A percentile compares a stretch with the other conserved stretches of the same genome.
phyloP scores from a whole-genome alignment of 92 coral and sea anemone genomes.

The Actinostola sp. region DNA sequence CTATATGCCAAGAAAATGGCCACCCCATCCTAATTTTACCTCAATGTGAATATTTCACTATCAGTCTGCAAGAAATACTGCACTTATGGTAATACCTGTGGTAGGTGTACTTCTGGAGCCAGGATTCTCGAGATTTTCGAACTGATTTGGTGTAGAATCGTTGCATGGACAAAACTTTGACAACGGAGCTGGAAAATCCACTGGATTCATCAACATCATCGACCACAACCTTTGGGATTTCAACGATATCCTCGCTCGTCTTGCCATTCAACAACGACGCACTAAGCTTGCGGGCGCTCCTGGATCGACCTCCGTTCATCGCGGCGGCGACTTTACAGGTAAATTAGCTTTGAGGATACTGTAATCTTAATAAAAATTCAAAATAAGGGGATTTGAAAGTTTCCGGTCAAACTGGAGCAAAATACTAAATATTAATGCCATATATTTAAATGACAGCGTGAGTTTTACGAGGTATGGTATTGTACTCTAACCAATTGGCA shows the following conservation, averaged over 20 bases:
- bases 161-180: conserved; percentile 75
- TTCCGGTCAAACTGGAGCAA: background rate
- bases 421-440: too few relatives aligned
- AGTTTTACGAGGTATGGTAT: too few relatives aligned
- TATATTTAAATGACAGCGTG: too few relatives aligned
- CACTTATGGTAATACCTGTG: conserved; percentile 11
- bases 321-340: conserved; percentile 1
- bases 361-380: background rate
- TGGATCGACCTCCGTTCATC: conserved; percentile 4
- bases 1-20: background rate
- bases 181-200: conserved; percentile 76
- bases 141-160: conserved; percentile 67
- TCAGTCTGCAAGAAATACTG: too few relatives aligned
- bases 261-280: conserved; percentile 22
- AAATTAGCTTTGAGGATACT: background rate
- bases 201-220: conserved; percentile 48
- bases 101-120: conserved; percentile 79
- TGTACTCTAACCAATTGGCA: too few relatives aligned
- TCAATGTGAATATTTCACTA: too few relatives aligned
- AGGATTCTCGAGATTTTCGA: conserved; percentile 73
- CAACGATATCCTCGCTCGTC: conserved; percentile 18
- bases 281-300: background rate
- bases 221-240: conserved; percentile 60
- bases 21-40: too few relatives aligned
- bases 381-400: background rate